Base-by-base conservation (phyloP, 2,888 invertebrate species). In the Eupithecia centaureata region DNA sequence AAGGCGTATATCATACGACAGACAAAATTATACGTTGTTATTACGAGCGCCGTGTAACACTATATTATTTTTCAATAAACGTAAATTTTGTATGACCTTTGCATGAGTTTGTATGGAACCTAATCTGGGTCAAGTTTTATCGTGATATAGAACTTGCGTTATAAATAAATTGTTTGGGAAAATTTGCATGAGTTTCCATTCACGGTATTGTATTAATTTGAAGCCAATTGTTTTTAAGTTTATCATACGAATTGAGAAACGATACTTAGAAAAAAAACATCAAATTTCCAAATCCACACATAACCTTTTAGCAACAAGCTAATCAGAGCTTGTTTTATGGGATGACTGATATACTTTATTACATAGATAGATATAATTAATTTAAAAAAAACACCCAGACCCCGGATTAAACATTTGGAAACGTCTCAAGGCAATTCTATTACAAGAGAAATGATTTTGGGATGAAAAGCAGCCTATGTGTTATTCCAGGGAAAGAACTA, bases 81-180 rank as follows among this genome's bases (percentile, higher is more conserved):
- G 72, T 78, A 78, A 76, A 82, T 77, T 81, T 77, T 76, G 76
- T 80, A 68, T 82, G 82, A 82, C 81, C 84, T 85, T 80, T 81
- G 74, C 76, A 74, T 76, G 77, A 74, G 73, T 74, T 78, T 70
- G 56, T 78, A 76, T 78, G 79, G 78, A 78, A 77, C 75, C 69
- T 70, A 77, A 86, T 79, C 71, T 83, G 62, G 87, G 86, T 85
- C 85, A 87, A 81, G 83, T 79, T 74, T 63, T 73, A 77, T 74
- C 71, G 71, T 62, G 18, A 61, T n/a, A 25, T 28, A 54, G 15
- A 27, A 28, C 18, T 28, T 54, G 22, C 15, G 57, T 33, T 35
- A 58, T 22, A 33, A 47, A 33, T 27, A 18, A 47, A 47, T 47
- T 47, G 33, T 51, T 51, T 64, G 57, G 32, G 57, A 57, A 32